Evolutionary conservation across 2,113 vertebrate species (phyloP).

Genomic region (Cebus imitator): DNA sequence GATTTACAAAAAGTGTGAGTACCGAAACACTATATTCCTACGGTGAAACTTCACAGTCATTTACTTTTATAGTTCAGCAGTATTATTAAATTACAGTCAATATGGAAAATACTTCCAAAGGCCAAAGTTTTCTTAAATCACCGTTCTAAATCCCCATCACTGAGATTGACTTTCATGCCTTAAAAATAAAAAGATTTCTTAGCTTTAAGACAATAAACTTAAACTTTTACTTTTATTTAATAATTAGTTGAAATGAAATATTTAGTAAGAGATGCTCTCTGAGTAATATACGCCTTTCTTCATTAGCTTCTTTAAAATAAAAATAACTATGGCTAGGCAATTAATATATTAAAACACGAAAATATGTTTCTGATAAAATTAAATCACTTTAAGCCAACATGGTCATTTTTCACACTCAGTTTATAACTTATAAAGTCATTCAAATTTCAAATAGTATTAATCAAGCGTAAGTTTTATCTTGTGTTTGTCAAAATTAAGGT

Average conservation of each 20-base stretch:
- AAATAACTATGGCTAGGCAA: background rate
- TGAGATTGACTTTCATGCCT: background rate
- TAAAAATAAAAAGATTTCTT: background rate
- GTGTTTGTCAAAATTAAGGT: background rate
- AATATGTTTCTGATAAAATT: background rate
- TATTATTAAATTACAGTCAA: background rate
- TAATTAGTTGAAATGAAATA: conserved; percentile 25
- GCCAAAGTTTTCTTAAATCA: background rate
- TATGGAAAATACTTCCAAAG: background rate
- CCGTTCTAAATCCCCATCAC: background rate
- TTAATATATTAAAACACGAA: background rate
- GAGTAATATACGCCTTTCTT: background rate
- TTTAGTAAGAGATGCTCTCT: background rate
- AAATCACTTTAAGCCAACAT: background rate
- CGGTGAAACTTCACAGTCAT: background rate
- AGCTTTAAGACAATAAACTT: background rate
- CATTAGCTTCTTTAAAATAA: background rate
- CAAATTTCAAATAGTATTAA: conserved; percentile 14
- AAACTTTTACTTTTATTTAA: background rate
- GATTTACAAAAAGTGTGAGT: background rate
- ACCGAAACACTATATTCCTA: background rate
- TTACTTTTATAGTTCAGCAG: background rate
- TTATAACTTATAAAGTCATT: conserved; percentile 3
- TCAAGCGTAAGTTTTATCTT: background rate
- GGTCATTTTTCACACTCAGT: background rate